A percentile compares a stretch with the other conserved stretches of the same genome.
phyloP scores from a whole-genome alignment of 2,113 vertebrate genomes.

The Paraplagusia blochii region DNA sequence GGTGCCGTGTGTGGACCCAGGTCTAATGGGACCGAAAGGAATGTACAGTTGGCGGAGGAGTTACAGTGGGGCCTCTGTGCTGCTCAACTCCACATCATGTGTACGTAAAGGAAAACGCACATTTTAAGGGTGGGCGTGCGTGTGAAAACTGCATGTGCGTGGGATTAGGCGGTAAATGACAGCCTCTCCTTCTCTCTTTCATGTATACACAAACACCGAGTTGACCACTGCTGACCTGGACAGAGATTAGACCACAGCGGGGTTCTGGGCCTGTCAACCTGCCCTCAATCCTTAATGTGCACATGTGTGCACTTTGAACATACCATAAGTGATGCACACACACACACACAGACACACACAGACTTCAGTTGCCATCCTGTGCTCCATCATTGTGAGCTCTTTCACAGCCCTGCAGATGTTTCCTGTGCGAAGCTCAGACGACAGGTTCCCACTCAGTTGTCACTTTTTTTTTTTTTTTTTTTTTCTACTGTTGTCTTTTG shows the following conservation, averaged over 20 bases:
- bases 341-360: slow-evolving; percentile 8
- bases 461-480: slow-evolving; percentile 6
- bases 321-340: slow-evolving; percentile 6
- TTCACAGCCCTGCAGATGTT: slow-evolving; percentile 63
- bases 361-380: slow-evolving; percentile 41
- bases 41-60: slow-evolving; percentile 57
- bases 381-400: slow-evolving; percentile 53
- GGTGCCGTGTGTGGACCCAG: slow-evolving; percentile 42
- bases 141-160: slow-evolving; percentile 12
- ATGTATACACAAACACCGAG: slow-evolving; percentile 17
- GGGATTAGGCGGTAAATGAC: neutral
- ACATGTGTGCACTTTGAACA: slow-evolving; percentile 4
- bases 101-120: slow-evolving; percentile 30
- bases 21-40: slow-evolving; percentile 58
- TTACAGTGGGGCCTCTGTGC: slow-evolving; percentile 61
- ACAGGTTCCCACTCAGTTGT: slow-evolving; percentile 12
- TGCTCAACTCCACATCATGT: slow-evolving; percentile 21
- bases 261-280: slow-evolving; percentile 51
- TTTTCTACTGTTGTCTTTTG: neutral
- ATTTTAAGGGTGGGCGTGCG: slow-evolving; percentile 22
- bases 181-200: slow-evolving; percentile 28
- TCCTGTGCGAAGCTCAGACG: slow-evolving; percentile 38
- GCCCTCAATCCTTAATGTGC: slow-evolving; percentile 33
- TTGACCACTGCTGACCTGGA: slow-evolving; percentile 42
- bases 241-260: slow-evolving; percentile 53